Evolutionary conservation across 2,797 vertebrate species (phyloP).

Genomic region (Myotis daubentonii): DNA sequence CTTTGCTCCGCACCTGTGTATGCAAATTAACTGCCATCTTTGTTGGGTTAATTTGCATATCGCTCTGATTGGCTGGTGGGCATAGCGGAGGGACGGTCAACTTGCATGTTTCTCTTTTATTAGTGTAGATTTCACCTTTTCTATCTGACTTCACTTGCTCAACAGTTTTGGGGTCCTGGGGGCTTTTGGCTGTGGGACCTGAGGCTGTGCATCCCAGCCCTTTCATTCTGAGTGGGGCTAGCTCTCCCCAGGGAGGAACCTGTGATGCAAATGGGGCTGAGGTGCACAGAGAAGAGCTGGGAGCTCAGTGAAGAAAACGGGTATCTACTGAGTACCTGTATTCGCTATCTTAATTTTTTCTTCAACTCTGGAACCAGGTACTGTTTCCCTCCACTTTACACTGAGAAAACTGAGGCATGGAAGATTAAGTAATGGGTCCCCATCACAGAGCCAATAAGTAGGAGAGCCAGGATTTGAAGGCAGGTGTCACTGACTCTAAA

Average conservation of each 20-base stretch:
- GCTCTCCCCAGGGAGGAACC: neutral
- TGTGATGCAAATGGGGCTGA: neutral
- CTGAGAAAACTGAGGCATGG: neutral
- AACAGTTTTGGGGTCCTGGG: neutral
- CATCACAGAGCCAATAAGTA: neutral
- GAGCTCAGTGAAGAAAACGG: neutral
- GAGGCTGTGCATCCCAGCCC: neutral
- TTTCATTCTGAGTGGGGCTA: neutral
- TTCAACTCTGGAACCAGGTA: neutral
- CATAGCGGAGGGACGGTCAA: too few species aligned
- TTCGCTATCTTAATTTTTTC: neutral
- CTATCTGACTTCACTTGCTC: neutral
- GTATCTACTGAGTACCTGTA: fast-evolving
- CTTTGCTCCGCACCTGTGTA: too few species aligned
- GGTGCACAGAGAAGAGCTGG: neutral
- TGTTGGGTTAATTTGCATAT: too few species aligned
- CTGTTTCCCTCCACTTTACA: neutral
- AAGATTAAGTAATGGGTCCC: neutral
- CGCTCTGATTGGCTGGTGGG: too few species aligned
- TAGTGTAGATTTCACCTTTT: neutral
- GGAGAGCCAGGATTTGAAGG: neutral
- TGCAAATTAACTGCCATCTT: too few species aligned
- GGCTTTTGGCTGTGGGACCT: neutral
- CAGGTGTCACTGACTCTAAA: neutral
- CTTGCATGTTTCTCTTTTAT: too few species aligned